These are phyloP conservation scores for Camponotus floridanus DNA, from an alignment of 1,140 invertebrate species.

Conservation along the genomic window DNA sequence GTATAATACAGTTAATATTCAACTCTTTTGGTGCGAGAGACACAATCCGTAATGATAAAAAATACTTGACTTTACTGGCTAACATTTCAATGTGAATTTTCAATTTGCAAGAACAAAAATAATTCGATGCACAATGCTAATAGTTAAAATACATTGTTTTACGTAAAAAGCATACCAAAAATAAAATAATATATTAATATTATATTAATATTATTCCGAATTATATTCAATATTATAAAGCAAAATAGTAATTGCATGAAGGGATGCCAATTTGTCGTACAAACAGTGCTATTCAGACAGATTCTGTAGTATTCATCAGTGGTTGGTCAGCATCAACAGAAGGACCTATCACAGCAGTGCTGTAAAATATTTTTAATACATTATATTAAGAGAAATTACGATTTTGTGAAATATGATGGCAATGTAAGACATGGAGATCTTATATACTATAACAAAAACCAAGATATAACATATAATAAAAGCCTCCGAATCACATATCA, in stretches of 20 bases:
- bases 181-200: constrained; percentile 5
- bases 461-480: constrained; percentile 4
- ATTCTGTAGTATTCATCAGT: constrained; percentile 79
- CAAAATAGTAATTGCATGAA: constrained; percentile 31
- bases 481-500: neutral
- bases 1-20: constrained; percentile 51
- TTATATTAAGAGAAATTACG: constrained; percentile 13
- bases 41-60: constrained; percentile 17
- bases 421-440: neutral
- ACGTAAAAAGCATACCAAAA: constrained; percentile 11
- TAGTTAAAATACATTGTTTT: neutral
- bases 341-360: constrained; percentile 84
- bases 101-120: constrained; percentile 19
- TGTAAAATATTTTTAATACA: constrained; percentile 79
- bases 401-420: neutral
- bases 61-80: constrained; percentile 14
- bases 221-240: constrained; percentile 21
- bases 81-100: constrained; percentile 36
- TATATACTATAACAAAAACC: constrained; percentile 1
- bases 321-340: constrained; percentile 81
- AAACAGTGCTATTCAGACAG: constrained; percentile 69
- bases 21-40: constrained; percentile 22
- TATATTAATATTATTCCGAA: neutral
- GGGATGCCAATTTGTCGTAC: neutral
- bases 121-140: neutral